Evolutionary conservation across 2,888 invertebrate species (phyloP).

Genomic region (Netelia fuscicornis): DNA sequence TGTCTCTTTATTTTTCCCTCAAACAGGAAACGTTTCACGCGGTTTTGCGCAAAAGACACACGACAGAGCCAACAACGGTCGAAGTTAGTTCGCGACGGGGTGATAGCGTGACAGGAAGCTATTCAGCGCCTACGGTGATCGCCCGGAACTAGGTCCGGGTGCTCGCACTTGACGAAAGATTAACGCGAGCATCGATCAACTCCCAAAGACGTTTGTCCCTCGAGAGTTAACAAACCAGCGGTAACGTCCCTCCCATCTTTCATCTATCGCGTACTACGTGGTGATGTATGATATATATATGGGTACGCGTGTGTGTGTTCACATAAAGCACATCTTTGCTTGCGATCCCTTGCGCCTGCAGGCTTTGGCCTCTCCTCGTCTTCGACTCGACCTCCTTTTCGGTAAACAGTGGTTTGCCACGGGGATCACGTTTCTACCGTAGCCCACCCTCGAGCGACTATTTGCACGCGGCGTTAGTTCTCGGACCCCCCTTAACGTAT

Average conservation of each 20-base stretch:
- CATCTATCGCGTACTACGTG: neutral
- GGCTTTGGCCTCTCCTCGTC: constrained; percentile 58
- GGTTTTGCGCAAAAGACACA: constrained; percentile 43
- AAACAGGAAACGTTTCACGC: constrained; percentile 57
- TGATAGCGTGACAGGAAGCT: constrained; percentile 65
- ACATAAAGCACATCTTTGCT: constrained; percentile 36
- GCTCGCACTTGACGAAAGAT: constrained; percentile 74
- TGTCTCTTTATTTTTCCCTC: constrained; percentile 21
- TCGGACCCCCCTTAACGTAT: constrained; percentile 61
- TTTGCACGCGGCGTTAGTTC: constrained; percentile 77
- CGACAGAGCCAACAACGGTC: constrained; percentile 18
- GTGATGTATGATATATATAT: constrained; percentile 5
- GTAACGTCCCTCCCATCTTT: constrained; percentile 35
- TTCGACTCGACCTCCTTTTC: constrained; percentile 72
- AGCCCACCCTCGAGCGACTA: constrained; percentile 75
- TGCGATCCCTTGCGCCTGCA: constrained; percentile 50
- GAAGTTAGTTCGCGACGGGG: constrained; percentile 26
- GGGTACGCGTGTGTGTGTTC: neutral
- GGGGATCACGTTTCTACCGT: constrained; percentile 81
- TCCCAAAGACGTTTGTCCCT: constrained; percentile 71
- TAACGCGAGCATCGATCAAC: constrained; percentile 80
- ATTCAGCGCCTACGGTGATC: constrained; percentile 54
- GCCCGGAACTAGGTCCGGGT: constrained; percentile 53
- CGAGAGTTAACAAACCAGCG: constrained; percentile 60
- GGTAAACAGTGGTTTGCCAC: constrained; percentile 82